Base-by-base conservation (phyloP, 92 coral and sea anemone species). In the Siderastrea siderea region DNA sequence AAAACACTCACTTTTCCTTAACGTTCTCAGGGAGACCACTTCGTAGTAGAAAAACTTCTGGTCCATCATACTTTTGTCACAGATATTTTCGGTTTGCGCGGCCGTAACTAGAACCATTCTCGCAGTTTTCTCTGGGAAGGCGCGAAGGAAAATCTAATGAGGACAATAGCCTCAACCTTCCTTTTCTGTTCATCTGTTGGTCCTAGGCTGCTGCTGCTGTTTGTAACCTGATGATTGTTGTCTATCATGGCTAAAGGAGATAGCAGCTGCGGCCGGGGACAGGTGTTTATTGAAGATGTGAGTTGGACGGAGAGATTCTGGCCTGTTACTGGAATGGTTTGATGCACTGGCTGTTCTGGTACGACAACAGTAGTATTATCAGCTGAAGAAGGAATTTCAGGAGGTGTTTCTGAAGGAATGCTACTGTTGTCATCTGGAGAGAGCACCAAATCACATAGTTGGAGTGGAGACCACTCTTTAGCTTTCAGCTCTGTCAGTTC, bases 401-500 rank as follows among this genome's bases (percentile, higher is more conserved):
- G 49, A 8, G 72, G 72, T 67, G 72, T 67, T 15, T 26, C 50
- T 67, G 46, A 5, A 67, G 14, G 12, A 44, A 13, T 26, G 63
- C 15, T 1, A 15, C 63, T 7, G 12, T 67, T 45, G 5, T 12
- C 47, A 7, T 67, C 45, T 12, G 13, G 46, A 67, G 4, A 4
- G 72, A 26, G 38, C 38, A 26, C 38, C 38, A 26, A 26, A 26
- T 26, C 38, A 26, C 38, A 70, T 70, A 3, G 19, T 8, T 12
- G 26, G n/a, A 2, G 5, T 4, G 15, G n/a, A 2, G 44, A 14
- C 69, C 5, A 13, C 13, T n/a, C 11, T 67, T 7, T 67, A 67
- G 72, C 72, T 6, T 67, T 45, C 72, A 67, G 46, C 14, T 67
- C 72, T 3, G 72, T 67, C 75, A 70, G 49, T 3, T 70, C 75